These are phyloP conservation scores for Echinarachnius parma DNA, from an alignment of 53 echinoderm and acorn worm species.

Conservation along the genomic window DNA sequence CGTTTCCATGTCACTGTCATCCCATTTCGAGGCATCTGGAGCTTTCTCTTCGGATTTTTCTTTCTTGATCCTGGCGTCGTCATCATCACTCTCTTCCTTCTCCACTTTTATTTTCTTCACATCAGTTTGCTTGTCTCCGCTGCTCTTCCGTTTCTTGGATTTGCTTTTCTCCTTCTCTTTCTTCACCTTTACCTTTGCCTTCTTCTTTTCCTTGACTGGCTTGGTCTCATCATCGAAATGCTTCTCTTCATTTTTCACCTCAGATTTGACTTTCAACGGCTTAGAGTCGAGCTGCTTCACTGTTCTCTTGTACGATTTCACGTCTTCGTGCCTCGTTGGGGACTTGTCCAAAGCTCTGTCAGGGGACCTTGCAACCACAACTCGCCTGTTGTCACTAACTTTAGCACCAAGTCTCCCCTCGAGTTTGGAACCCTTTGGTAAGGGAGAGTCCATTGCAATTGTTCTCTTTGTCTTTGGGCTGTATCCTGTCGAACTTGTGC, in stretches of 20 bases:
- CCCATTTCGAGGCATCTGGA: too few species aligned
- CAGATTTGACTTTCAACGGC: constrained; percentile 29
- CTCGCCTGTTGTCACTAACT: constrained; percentile 53
- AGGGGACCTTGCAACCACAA: constrained; percentile 40
- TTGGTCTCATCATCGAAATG: constrained; percentile 12
- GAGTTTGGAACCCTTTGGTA: constrained; percentile 43
- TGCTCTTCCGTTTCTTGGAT: constrained; percentile 26
- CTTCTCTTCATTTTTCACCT: constrained; percentile 46
- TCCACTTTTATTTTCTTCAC: constrained; percentile 35
- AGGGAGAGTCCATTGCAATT: constrained; percentile 14
- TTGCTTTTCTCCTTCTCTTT: constrained; percentile 30
- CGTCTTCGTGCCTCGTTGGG: constrained; percentile 29
- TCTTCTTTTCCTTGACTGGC: constrained; percentile 51
- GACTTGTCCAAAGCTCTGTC: constrained; percentile 22
- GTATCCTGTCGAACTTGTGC: constrained; percentile 65
- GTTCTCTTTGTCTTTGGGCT: constrained; percentile 44
- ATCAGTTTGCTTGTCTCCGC: constrained; percentile 6
- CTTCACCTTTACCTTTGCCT: constrained; percentile 42
- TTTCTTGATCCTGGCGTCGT: constrained; percentile 54
- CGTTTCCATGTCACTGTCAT: constrained; percentile 58
- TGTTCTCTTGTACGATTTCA: constrained; percentile 23
- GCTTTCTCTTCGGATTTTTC: constrained; percentile 44
- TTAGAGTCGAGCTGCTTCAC: constrained; percentile 20
- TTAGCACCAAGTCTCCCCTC: constrained; percentile 51
- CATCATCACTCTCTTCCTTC: constrained; percentile 35